Conservation (phyloP, 2,113 vertebrate genomes). For the Pygoscelis antarcticus region DNA sequence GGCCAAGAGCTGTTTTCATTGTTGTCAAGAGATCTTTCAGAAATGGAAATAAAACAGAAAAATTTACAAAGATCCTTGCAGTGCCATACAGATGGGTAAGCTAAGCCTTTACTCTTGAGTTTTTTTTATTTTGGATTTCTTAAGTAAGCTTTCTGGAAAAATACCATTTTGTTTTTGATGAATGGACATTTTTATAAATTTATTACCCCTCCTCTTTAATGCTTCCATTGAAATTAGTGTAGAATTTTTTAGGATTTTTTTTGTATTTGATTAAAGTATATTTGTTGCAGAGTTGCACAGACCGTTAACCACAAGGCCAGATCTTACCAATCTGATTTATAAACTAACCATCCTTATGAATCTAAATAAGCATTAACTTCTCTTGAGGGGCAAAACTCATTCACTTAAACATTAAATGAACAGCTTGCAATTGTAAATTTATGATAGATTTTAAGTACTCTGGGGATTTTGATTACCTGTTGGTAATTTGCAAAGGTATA, state of each 20-base stretch:
- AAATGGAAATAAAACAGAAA: not conserved
- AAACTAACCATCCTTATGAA: not conserved
- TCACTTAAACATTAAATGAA: not conserved
- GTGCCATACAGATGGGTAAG: not conserved
- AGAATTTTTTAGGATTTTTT: not conserved
- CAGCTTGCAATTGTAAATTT: not conserved
- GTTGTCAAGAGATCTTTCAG: not conserved
- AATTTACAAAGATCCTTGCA: not conserved
- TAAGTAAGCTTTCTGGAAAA: not conserved
- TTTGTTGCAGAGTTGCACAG: not conserved
- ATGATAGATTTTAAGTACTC: not conserved
- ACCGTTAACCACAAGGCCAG: not conserved
- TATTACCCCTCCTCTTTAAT: not conserved
- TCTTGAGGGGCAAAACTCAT: not conserved
- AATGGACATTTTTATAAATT: not conserved
- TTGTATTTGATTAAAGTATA: not conserved
- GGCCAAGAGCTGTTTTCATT: not conserved
- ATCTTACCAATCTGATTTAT: not conserved
- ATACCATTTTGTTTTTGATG: not conserved
- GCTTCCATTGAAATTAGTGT: not conserved
- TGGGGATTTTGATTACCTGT: not conserved
- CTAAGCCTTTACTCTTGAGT: not conserved
- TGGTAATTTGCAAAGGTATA: fast-evolving
- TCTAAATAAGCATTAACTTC: not conserved
- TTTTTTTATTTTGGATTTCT: not conserved